Percentiles rank a stretch among this genome's conserved stretches.
phyloP scores from a whole-genome alignment of 2,113 vertebrate species.

The Vimba vimba region DNA sequence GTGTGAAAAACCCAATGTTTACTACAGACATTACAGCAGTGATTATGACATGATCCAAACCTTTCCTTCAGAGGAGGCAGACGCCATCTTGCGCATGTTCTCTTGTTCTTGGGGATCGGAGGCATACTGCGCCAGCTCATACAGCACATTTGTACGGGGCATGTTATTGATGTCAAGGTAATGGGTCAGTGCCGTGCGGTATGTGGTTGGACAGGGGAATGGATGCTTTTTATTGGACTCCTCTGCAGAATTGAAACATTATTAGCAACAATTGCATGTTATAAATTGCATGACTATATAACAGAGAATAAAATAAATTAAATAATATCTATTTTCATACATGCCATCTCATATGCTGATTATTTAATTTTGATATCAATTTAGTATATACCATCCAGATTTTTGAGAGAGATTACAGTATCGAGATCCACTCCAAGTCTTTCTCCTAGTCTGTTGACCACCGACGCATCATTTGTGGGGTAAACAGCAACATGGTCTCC shows the following conservation, averaged over 20 bases:
- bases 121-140: slow-evolving; percentile 84
- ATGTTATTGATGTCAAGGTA: slow-evolving; percentile 89
- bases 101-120: slow-evolving; percentile 77
- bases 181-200: slow-evolving; percentile 84
- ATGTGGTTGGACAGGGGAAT: slow-evolving; percentile 85
- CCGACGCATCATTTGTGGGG: slow-evolving; percentile 78
- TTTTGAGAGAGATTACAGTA: slow-evolving; percentile 82
- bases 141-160: slow-evolving; percentile 85
- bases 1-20: no score
- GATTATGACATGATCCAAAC: slow-evolving; percentile 57
- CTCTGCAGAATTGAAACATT: slow-evolving; percentile 68
- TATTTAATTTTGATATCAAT: background rate
- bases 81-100: slow-evolving; percentile 83
- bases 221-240: slow-evolving; percentile 90
- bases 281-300: no score
- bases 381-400: slow-evolving; percentile 81
- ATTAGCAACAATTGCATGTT: background rate
- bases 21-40: no score
- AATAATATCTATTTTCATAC: no score
- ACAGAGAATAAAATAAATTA: no score
- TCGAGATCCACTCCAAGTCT: slow-evolving; percentile 80
- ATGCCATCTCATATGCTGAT: background rate
- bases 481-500: slow-evolving; percentile 87
- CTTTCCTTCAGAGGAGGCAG: slow-evolving; percentile 82
- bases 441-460: slow-evolving; percentile 83